Percentiles rank a stretch among this genome's conserved stretches.
Evolutionary conservation across 2,113 vertebrate genomes (phyloP).

Genomic region (Tupaia chinensis): DNA sequence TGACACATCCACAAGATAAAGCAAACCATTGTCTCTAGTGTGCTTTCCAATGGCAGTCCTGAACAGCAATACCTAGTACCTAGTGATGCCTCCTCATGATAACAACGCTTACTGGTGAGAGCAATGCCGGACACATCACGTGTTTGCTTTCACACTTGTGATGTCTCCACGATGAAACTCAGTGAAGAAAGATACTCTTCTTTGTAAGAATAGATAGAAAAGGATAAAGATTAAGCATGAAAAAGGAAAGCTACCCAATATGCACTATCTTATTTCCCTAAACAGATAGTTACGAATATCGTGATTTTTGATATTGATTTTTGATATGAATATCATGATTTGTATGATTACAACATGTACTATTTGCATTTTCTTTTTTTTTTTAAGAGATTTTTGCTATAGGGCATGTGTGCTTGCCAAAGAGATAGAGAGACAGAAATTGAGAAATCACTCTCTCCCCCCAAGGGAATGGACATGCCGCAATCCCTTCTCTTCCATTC

Average conservation of each 20-base stretch:
- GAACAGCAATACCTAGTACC: neutral
- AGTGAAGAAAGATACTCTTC: neutral
- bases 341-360: neutral
- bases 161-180: neutral
- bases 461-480: no score
- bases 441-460: no score
- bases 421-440: no score
- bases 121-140: neutral
- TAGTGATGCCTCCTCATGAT: no score
- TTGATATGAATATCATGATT: neutral
- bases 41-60: neutral
- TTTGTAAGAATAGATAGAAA: neutral
- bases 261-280: neutral
- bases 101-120: neutral
- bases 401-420: no score
- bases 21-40: neutral
- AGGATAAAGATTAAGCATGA: constrained; percentile 1
- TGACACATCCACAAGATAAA: neutral
- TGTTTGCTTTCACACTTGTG: neutral
- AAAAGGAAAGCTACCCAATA: neutral
- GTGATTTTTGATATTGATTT: neutral
- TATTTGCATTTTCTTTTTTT: neutral
- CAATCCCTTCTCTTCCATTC: no score
- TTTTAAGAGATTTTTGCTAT: no score
- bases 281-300: neutral